Base-by-base conservation (phyloP, 2,113 vertebrate species). In the Microtus montanus region DNA sequence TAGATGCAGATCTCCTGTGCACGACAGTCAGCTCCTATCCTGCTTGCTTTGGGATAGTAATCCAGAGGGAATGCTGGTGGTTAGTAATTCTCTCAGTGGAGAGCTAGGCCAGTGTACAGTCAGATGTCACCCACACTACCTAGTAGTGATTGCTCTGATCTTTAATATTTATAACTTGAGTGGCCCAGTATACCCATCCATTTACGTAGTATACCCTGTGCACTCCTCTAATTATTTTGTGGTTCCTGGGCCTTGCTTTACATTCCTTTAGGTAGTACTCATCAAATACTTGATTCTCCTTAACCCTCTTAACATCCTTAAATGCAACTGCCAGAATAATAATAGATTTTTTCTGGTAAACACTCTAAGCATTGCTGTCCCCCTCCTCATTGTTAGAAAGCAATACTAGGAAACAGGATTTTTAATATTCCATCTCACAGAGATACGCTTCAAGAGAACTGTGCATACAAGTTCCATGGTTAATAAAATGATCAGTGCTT, bases 401-500 rank as follows among this genome's bases (percentile, higher is more conserved):
- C 87, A 82, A 92, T 83, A 54, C 82, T 64, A 90, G 78, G 85
- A 92, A 95, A 93, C 0, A 90, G 90, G 30, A 86, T 92, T 96
- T 95, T 58, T 47, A 93, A 54, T 95, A 86, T 89, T 90, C 90
- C 47, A 90, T 93, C 87, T 38, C 44, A 71, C 38, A 95, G 78
- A 86, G 94, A 87, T 77, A 90, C 44, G 20, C 87, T 92, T 89
- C 83, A 90, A 91, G 80, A 91, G 61, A 91, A 79, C 22, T 66
- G 17, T 87, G 33, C 64, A n/a, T 87, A 73, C 52, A 91, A 58
- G 75, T 70, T 75, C 47, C 10, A 3, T 94, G 85, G 96, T 97
- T 96, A 97, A 83, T 98, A 95, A 91, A 92, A 92, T 95, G 90
- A 38, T 97, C 73, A 91, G 52, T 52, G 96, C 93, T 90, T 78